Conservation (phyloP, 2,888 invertebrate species). For the Pomacea canaliculata region DNA sequence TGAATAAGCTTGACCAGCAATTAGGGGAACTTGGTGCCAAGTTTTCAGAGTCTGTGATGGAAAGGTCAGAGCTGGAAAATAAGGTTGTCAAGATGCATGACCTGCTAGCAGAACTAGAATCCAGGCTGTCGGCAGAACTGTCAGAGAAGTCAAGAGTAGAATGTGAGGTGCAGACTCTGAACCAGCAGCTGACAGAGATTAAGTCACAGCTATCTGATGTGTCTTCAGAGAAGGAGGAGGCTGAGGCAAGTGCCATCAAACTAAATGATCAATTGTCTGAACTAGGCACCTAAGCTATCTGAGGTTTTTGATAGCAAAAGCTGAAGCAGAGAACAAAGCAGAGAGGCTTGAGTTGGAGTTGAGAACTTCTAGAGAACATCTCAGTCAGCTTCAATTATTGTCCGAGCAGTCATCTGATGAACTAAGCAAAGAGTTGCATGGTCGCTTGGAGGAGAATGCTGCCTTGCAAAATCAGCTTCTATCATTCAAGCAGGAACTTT, state of each 20-base stretch:
- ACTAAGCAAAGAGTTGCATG: constrained; percentile 13
- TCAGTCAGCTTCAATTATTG: constrained; percentile 4
- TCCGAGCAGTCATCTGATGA: constrained; percentile 16
- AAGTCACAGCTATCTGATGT: constrained; percentile 8
- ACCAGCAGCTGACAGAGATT: constrained; percentile 12
- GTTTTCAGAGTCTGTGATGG: neutral
- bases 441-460: constrained; percentile 12
- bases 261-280: constrained; percentile 17
- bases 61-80: constrained; percentile 15
- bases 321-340: constrained; percentile 16
- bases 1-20: constrained; percentile 13
- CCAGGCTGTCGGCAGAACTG: constrained; percentile 1
- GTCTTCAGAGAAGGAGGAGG: constrained; percentile 11
- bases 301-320: constrained; percentile 13
- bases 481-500: constrained; percentile 2
- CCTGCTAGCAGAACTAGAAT: neutral
- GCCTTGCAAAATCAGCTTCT: constrained; percentile 7
- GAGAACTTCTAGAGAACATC: neutral
- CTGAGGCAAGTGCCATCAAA: neutral
- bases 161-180: neutral
- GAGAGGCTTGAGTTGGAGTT: constrained; percentile 17
- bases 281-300: constrained; percentile 19
- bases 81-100: neutral
- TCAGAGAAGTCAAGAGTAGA: constrained; percentile 3
- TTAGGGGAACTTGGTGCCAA: neutral